Base-by-base conservation (phyloP, 30 jellyfish, hydroid and myxozoan species). In the Morbakka virulenta region DNA sequence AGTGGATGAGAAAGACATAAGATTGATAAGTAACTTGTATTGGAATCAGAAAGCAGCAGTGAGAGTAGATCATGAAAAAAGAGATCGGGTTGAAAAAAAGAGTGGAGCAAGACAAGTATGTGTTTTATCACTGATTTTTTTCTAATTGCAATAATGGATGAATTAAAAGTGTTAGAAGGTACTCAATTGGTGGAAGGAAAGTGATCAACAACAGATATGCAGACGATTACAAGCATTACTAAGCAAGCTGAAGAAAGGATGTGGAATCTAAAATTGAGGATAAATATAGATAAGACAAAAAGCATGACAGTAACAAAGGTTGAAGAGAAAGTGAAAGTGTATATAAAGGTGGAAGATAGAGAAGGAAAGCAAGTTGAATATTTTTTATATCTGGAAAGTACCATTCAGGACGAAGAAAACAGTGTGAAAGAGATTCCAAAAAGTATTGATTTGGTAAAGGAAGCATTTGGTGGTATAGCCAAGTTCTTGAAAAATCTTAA, bases 181-280 rank as follows among this genome's bases (percentile, higher is more conserved):
- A 35, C 25, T 35, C 36, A 34, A 33, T 69, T 4, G 81, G 65
- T 49, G 67, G 79, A 63, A 34, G 4, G 22, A 28, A 50, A 30
- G 33, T 73, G 20, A 73, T 28, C 28, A 73, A 73, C 33, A 6
- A 49, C 25, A 13, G 85, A 65, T 51, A 48, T 73, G 64, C 85
- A 21, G 85, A 73, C 61, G 85, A n/a, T 75, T 73, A n/a, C 85
- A 73, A 35, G 52, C 25, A n/a, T 17, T 73, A 25, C 21, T 73
- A 51, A 47, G 32, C 27, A 50, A 9, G 50, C 62, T 73, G 13
- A 73, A 32, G 51, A 30, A 32, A 49, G 85, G 61, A 35, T 21
- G 68, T 69, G 27, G 21, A 23, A 69, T 24, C 14, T 28, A 35
- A 50, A 47, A 35, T 20, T 69, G 47, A 13, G 23, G 30, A 34